Conservation (phyloP, 2,797 vertebrate genomes). For the Coracias cyanogaster region DNA sequence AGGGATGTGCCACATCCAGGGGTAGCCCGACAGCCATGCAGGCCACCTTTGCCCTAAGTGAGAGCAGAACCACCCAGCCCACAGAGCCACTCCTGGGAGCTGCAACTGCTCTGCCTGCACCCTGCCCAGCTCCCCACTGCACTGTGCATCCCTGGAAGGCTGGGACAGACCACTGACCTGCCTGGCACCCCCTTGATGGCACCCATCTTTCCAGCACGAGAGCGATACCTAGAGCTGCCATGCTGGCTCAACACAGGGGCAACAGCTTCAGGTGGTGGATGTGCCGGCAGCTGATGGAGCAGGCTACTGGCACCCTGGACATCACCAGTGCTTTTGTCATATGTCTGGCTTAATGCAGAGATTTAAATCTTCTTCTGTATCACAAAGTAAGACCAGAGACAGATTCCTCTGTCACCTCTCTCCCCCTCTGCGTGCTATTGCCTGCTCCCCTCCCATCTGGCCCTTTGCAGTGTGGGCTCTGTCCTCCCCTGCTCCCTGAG, state of each 20-base stretch:
- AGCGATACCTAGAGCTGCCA: background rate
- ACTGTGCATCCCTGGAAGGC: background rate
- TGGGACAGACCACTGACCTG: accelerated
- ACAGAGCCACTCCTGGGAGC: background rate
- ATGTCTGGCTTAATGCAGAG: background rate
- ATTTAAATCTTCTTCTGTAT: background rate
- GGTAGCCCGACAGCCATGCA: background rate
- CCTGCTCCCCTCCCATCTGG: background rate
- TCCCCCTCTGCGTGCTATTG: accelerated
- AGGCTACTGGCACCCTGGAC: background rate
- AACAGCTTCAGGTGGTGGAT: background rate
- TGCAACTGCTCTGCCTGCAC: background rate
- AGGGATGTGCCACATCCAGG: background rate
- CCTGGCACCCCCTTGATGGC: background rate
- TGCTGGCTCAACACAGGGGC: accelerated
- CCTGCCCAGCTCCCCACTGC: background rate
- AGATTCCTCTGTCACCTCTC: background rate
- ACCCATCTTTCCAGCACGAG: background rate
- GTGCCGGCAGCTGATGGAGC: accelerated
- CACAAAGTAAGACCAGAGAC: background rate
- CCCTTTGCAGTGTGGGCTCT: background rate
- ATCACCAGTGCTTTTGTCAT: background rate
- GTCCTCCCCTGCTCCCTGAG: background rate
- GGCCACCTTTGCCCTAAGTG: background rate
- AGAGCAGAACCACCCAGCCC: background rate